phyloP scores from a whole-genome alignment of 1,140 invertebrate genomes.

The Chironomus tepperi region DNA sequence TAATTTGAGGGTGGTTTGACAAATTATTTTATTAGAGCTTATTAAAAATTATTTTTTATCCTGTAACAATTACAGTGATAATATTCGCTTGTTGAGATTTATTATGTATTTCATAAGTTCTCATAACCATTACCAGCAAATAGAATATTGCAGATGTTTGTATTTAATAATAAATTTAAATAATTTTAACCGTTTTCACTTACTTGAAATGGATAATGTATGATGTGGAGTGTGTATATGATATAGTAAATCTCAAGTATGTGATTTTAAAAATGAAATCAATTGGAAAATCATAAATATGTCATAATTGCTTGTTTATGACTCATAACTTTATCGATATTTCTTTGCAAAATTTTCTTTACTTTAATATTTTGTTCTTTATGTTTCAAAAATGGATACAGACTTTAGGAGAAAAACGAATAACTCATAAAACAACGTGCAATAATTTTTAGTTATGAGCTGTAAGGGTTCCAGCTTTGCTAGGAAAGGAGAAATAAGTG shows the following conservation, averaged over 20 bases:
- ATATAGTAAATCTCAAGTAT: background rate
- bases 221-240: background rate
- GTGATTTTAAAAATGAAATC: slow-evolving; percentile 8
- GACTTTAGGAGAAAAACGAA: no score
- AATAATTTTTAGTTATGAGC: no score
- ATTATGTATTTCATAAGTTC: no score
- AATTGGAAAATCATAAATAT: slow-evolving; percentile 23
- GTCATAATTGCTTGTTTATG: slow-evolving; percentile 24
- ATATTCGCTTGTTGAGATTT: no score
- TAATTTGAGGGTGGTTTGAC: slow-evolving; percentile 7
- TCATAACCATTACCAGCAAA: no score
- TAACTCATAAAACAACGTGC: no score
- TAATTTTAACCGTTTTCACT: background rate
- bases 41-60: background rate
- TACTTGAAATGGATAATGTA: background rate
- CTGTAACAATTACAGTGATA: background rate
- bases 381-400: no score
- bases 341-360: background rate
- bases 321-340: background rate
- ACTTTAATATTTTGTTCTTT: no score
- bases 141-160: background rate
- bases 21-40: slow-evolving; percentile 1
- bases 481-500: no score
- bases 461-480: no score
- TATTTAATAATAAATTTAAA: background rate